phyloP scores from a whole-genome alignment of 2,888 invertebrate species.

The Tinea semifulvella region DNA sequence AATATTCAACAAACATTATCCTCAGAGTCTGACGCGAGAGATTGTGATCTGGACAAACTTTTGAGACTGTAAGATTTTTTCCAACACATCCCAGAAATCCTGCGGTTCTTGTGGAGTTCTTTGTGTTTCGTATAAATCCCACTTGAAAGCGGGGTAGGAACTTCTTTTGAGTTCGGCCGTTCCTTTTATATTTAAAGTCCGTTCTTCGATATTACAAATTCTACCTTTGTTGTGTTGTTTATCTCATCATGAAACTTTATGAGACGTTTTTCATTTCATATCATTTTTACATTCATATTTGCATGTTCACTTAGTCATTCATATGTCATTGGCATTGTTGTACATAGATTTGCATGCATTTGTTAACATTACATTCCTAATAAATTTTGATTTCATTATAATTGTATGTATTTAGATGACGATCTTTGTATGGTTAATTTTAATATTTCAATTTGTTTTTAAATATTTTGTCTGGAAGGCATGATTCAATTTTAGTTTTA shows the following conservation, averaged over 20 bases:
- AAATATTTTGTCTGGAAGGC: not conserved
- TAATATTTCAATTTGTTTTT: not conserved
- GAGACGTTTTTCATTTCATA: slow-evolving; percentile 3
- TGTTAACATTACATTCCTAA: not conserved
- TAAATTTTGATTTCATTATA: slow-evolving; percentile 1
- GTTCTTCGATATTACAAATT: slow-evolving; percentile 10
- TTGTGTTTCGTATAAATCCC: slow-evolving; percentile 29
- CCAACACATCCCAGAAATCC: slow-evolving; percentile 34
- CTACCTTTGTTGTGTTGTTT: not conserved
- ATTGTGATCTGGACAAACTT: slow-evolving; percentile 39
- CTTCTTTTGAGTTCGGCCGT: slow-evolving; percentile 14
- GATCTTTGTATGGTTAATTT: too few species aligned
- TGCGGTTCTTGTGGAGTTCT: slow-evolving; percentile 29
- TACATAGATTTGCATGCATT: slow-evolving; percentile 4
- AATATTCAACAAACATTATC: slow-evolving; percentile 8
- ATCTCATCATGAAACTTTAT: slow-evolving; percentile 6
- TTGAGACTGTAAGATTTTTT: slow-evolving; percentile 38
- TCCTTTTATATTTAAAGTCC: slow-evolving; percentile 4
- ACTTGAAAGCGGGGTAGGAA: slow-evolving; percentile 43
- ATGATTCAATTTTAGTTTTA: not conserved
- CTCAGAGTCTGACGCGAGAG: slow-evolving; percentile 47
- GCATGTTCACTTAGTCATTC: slow-evolving; percentile 11
- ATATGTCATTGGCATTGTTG: not conserved
- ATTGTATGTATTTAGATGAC: slow-evolving; percentile 6
- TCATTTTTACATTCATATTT: not conserved